Percentiles rank a stretch among this genome's conserved stretches.
phyloP scores from a whole-genome alignment of 2,888 invertebrate genomes.

The Acanthosepion pharaonis region DNA sequence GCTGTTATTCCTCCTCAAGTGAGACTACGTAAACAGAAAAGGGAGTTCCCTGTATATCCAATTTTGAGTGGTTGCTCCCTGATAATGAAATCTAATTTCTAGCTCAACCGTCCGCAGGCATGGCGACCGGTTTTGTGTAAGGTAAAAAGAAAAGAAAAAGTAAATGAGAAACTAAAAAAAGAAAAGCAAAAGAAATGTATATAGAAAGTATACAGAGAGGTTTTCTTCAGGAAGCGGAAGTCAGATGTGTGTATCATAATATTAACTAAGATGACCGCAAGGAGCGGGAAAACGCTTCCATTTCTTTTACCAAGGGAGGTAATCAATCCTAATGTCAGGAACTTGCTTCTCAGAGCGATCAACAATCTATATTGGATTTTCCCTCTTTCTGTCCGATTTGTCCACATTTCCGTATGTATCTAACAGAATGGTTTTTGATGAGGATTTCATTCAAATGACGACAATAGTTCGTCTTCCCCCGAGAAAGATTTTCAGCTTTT shows the following conservation, averaged over 20 bases:
- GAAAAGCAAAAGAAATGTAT: neutral
- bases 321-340: neutral
- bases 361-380: slow-evolving; percentile 22
- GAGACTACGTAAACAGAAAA: slow-evolving; percentile 33
- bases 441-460: neutral
- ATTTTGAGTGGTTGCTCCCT: neutral
- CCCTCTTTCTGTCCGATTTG: neutral
- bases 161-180: neutral
- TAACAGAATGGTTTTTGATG: slow-evolving; percentile 11
- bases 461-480: neutral
- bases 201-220: neutral
- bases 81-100: slow-evolving; percentile 33
- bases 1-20: slow-evolving; percentile 11
- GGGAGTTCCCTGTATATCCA: slow-evolving; percentile 33
- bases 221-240: slow-evolving; percentile 9
- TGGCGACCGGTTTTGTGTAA: neutral
- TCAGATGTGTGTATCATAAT: slow-evolving; percentile 33
- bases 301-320: neutral
- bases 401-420: neutral
- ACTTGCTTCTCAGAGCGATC: slow-evolving; percentile 20
- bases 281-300: neutral
- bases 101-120: neutral
- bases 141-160: neutral
- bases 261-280: slow-evolving; percentile 21
- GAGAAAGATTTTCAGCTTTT: neutral